A percentile compares a stretch with the other conserved stretches of the same genome.
phyloP scores from a whole-genome alignment of 2,113 vertebrate species.

The Pollimyrus isidori region DNA sequence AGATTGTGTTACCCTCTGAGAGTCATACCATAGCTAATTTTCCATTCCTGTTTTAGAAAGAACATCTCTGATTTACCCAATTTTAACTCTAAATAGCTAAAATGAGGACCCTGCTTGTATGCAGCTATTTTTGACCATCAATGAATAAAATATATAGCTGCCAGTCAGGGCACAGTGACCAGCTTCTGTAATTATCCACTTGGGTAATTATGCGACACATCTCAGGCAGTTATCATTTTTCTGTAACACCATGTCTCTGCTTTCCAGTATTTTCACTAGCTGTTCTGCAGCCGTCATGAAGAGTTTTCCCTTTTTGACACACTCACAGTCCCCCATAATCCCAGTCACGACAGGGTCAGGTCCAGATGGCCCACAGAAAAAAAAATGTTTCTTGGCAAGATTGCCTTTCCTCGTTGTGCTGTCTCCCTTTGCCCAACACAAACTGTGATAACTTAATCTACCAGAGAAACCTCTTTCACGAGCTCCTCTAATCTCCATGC shows the following conservation, averaged over 20 bases:
- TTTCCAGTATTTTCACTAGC: not conserved
- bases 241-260: not conserved
- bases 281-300: not conserved
- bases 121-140: not conserved
- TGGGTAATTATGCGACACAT: not conserved
- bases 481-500: not conserved
- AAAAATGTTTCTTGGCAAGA: not conserved
- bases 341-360: not conserved
- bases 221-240: not conserved
- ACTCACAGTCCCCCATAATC: not conserved
- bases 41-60: not conserved
- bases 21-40: not conserved
- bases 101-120: not conserved
- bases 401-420: not conserved
- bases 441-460: not conserved
- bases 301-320: not conserved
- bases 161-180: not conserved
- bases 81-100: not conserved
- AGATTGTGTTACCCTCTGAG: not conserved
- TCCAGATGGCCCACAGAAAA: not conserved
- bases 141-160: not conserved
- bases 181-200: not conserved
- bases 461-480: not conserved
- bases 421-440: not conserved
- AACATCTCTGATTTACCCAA: not conserved